phyloP scores from a whole-genome alignment of 1,140 invertebrate species.

The Palaemon carinicauda region DNA sequence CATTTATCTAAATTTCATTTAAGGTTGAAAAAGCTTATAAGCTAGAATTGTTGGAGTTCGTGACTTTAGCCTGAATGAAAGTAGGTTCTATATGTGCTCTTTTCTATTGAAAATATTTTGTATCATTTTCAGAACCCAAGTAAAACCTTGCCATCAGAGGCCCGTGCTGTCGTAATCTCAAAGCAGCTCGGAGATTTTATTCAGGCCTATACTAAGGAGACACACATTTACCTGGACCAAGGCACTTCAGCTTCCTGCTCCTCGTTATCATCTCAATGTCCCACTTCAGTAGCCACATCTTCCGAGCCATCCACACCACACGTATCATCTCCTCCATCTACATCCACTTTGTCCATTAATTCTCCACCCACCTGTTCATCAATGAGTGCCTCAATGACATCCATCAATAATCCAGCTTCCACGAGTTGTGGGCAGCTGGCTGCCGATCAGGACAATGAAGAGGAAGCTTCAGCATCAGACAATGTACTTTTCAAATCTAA shows the following conservation, averaged over 20 bases:
- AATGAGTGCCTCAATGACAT: slow-evolving; percentile 4
- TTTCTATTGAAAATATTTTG: slow-evolving; percentile 16
- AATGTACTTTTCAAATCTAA: not conserved
- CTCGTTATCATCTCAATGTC: slow-evolving; percentile 48
- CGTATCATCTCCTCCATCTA: slow-evolving; percentile 45
- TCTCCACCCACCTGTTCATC: slow-evolving; percentile 25
- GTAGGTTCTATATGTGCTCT: not conserved
- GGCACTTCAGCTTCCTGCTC: slow-evolving; percentile 42
- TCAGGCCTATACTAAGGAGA: slow-evolving; percentile 86
- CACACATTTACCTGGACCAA: slow-evolving; percentile 67
- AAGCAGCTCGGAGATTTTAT: slow-evolving; percentile 93
- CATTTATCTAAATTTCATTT: too few relatives aligned
- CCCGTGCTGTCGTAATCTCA: slow-evolving; percentile 84
- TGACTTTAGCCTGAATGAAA: not conserved
- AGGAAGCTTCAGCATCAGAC: slow-evolving; percentile 11
- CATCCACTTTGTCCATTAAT: slow-evolving; percentile 39
- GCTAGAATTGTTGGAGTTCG: not conserved
- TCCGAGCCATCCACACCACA: slow-evolving; percentile 54
- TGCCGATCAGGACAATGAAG: not conserved
- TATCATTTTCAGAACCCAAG: slow-evolving; percentile 73
- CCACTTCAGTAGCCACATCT: slow-evolving; percentile 44
- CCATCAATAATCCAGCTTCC: slow-evolving; percentile 23
- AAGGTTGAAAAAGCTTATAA: not conserved
- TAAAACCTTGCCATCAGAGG: slow-evolving; percentile 80
- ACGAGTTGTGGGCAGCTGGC: slow-evolving; percentile 20